Base-by-base conservation (phyloP, 2,888 invertebrate genomes). In the Eupithecia subumbrata region DNA sequence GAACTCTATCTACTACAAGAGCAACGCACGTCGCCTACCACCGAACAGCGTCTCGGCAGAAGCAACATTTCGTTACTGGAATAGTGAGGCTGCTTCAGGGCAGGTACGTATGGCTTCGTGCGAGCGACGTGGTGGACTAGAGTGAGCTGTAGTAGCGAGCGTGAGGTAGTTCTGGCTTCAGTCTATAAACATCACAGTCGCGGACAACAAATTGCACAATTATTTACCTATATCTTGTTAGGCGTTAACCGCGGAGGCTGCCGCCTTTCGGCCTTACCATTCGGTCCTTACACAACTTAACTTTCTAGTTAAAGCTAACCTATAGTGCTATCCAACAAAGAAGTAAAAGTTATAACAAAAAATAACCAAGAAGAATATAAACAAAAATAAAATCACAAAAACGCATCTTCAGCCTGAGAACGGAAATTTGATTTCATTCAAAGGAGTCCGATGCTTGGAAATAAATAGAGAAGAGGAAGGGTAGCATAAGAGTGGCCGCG, bases 171-270 rank as follows among this genome's bases (percentile, higher is more conserved):
- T 91, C 93, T 90, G 94, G 95, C 92, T 92, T 96, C 96, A 96
- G 96, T 96, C 96, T 96, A 96, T 95, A 93, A 95, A 95, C 95
- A 96, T 96, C 96, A 96, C 96, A 96, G 96, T 96, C 95, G 95
- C 96, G 95, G 92, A 94, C 91, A 93, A 92, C 91, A 91, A 92
- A 94, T 94, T 95, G 94, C 94, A 95, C 94, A 92, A 91, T 91
- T 78, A 78, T 76, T 75, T 69, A 60, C 60, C 25, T 60, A 80
- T 76, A 92, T 92, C 92, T 91, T 90, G 89, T 89, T 88, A 88
- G 89, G 90, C 88, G 89, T 89, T 40, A 67, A 89, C 87, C 87
- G 82, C 84, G 83, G 82, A 79, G 82, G 83, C 84, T 84, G 84
- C 85, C 86, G 85, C 87, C 88, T 88, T 85, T 86, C 87, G 86